Evolutionary conservation across 2,113 vertebrate species (phyloP).

Genomic region (Prionailurus viverrinus): DNA sequence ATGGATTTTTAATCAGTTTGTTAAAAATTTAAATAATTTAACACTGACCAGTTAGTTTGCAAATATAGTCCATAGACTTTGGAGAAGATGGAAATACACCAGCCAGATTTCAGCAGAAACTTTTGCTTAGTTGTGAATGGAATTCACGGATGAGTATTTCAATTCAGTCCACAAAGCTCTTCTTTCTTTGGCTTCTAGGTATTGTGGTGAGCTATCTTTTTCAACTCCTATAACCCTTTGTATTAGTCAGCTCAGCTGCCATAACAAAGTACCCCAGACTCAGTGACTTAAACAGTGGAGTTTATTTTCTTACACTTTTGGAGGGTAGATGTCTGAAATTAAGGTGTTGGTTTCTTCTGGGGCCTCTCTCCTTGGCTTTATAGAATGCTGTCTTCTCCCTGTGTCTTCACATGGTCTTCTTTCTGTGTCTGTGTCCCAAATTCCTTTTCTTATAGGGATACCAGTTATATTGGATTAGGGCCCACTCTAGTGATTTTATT

Average conservation of each 20-base stretch:
- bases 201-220: background rate
- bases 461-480: background rate
- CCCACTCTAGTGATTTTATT: background rate
- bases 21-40: background rate
- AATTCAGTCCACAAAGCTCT: background rate
- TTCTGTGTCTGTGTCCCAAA: background rate
- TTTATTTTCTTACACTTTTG: background rate
- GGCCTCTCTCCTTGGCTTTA: background rate
- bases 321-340: background rate
- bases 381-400: background rate
- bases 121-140: background rate
- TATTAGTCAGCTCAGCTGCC: background rate
- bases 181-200: background rate
- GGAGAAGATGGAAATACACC: background rate
- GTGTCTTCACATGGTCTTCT: background rate
- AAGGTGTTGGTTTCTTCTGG: background rate
- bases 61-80: background rate
- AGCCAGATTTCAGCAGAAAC: slow-evolving; percentile 3
- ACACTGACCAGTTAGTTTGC: background rate
- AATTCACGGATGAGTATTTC: background rate
- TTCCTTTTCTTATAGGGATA: background rate
- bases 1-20: slow-evolving; percentile 29
- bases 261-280: background rate
- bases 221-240: background rate
- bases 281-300: background rate